Percentiles rank a stretch among this genome's conserved stretches.
Evolutionary conservation across 2,888 invertebrate species (phyloP).

Genomic region (Folsomia manolachei): DNA sequence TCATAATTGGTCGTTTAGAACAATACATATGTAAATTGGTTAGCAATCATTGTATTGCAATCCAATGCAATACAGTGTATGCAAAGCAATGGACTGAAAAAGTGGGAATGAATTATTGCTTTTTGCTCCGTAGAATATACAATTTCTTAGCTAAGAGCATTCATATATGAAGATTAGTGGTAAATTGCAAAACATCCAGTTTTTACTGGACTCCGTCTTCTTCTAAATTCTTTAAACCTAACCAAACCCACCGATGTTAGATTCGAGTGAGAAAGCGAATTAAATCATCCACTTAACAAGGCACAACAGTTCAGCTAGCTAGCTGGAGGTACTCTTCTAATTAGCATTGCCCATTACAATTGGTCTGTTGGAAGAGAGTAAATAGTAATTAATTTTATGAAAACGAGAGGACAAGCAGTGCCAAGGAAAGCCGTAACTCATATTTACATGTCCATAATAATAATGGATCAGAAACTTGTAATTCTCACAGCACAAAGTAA

Average conservation of each 20-base stretch:
- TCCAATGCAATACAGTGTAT: background rate
- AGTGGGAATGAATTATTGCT: background rate
- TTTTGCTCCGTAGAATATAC: background rate
- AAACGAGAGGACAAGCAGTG: conserved; percentile 3
- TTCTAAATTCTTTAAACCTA: background rate
- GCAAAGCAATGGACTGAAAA: background rate
- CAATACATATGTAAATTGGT: conserved; percentile 12
- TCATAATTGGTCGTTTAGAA: conserved; percentile 13
- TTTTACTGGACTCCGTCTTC: background rate
- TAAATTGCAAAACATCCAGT: conserved; percentile 5
- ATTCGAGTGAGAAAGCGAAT: background rate
- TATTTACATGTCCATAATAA: background rate
- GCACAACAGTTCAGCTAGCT: background rate
- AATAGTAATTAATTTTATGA: conserved; percentile 17
- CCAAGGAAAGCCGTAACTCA: background rate
- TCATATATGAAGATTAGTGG: background rate
- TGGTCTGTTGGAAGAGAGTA: conserved; percentile 9
- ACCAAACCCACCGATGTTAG: background rate
- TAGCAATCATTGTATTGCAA: background rate
- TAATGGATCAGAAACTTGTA: too few relatives aligned
- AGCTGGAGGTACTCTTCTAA: background rate
- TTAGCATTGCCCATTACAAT: conserved; percentile 1
- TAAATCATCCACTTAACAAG: conserved; percentile 9
- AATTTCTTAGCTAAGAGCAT: background rate
- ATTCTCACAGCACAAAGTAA: too few relatives aligned